Evolutionary conservation across 37 sponge, comb jelly and placozoan genomes (phyloP), one percentile per base, ranked within the genome.

Genomic region (Spongilla lacustris): DNA sequence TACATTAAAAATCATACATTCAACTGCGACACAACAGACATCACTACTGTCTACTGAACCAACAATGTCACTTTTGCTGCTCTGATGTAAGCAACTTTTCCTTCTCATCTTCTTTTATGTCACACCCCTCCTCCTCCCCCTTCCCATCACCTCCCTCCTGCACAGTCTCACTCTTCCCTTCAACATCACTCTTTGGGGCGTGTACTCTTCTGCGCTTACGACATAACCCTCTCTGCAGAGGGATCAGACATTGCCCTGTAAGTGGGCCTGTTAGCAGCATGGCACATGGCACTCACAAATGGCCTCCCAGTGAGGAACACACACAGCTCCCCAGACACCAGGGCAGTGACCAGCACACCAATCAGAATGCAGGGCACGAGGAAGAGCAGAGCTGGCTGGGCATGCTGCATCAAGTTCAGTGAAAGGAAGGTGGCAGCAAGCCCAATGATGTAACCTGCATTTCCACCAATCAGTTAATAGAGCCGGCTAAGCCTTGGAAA

Each of bases 301-400:
- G 58, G 12, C 58, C 58, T 93, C 24, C 89, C 90, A 22, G 81
- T 88, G 88, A 89, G 92, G 85, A 96, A 69, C 6, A 77, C 67
- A 4, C 67, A 29, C 30, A 94, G 84, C 50, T 96, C 95, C 17
- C 84, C 66, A 30, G 90, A 71, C 9, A 82, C 24, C 25, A 85
- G 31, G 2, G 97, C 89, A 35, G 87, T 41, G 10, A 87, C 49
- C 4, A 86, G 24, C 38, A 90, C 85, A 4, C 92, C 90, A 10
- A 83, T 37, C 30, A 96, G 84, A 23, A 90, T 91, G 69, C 83
- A 73, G 50, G 97, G 97, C 58, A 96, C 97, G 67, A 96, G 74
- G 83, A 91, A 96, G 77, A 96, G 89, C 25, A 96, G 86, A 4
- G 97, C 97, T 29, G 97, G 97, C 58, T 96, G 97, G 1, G 88